Percentiles rank a stretch among this genome's conserved stretches.
These are phyloP conservation scores for Radopholus similis DNA, from an alignment of 1,140 invertebrate species.

Conservation along the genomic window DNA sequence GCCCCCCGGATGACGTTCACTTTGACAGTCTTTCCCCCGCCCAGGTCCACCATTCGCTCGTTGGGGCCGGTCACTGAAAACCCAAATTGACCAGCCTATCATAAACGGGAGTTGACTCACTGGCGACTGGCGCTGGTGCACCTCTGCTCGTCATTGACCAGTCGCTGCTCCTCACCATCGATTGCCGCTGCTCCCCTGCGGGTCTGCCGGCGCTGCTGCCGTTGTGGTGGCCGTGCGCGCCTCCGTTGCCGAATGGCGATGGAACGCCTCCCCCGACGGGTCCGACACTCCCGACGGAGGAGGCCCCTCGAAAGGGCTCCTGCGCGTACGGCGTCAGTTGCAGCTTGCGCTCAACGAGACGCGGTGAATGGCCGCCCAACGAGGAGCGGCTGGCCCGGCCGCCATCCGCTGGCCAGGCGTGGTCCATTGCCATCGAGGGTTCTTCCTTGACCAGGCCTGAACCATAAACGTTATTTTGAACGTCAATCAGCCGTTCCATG, in stretches of 20 bases:
- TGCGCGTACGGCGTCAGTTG: slow-evolving; percentile 54
- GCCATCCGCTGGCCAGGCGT: slow-evolving; percentile 36
- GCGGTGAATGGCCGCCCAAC: slow-evolving; percentile 12
- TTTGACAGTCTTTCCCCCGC: slow-evolving; percentile 49
- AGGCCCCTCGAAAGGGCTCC: slow-evolving; percentile 20
- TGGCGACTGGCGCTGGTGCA: not conserved
- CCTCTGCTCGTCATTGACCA: not conserved
- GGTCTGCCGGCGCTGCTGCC: not conserved
- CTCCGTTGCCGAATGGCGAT: not conserved
- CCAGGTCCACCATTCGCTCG: slow-evolving; percentile 57
- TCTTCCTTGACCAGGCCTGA: slow-evolving; percentile 67
- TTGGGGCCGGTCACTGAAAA: slow-evolving; percentile 64
- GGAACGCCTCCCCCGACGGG: slow-evolving; percentile 16
- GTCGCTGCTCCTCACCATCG: not conserved
- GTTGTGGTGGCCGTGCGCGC: not conserved
- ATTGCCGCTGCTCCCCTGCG: not conserved
- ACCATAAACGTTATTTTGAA: not conserved
- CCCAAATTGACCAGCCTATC: slow-evolving; percentile 30
- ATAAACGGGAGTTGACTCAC: not conserved
- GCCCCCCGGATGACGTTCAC: slow-evolving; percentile 45
- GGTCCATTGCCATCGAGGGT: slow-evolving; percentile 69
- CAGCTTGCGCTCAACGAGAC: slow-evolving; percentile 52
- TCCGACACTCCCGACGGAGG: not conserved
- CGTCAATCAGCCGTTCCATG: no score
- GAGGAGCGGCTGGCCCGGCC: slow-evolving; percentile 3